Evolutionary conservation across 2,797 vertebrate species (phyloP).

Genomic region (Sebastes oblongus): DNA sequence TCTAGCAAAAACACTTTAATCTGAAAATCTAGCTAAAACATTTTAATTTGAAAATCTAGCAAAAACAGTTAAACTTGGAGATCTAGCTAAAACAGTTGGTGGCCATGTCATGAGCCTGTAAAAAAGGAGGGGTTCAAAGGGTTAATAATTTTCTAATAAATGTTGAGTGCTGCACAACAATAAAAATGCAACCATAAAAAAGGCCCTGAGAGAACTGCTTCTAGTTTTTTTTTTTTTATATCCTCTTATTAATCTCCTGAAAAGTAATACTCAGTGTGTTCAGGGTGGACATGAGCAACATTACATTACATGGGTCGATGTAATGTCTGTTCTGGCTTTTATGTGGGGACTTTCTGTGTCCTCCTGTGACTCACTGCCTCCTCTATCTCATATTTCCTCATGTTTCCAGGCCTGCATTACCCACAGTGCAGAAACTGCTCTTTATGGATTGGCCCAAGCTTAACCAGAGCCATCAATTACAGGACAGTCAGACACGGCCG

Average conservation of each 20-base stretch:
- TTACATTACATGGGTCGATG: constrained; percentile 50
- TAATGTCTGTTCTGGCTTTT: constrained; percentile 57
- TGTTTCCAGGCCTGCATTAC: constrained; percentile 60
- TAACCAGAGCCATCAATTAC: constrained; percentile 70
- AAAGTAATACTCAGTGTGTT: constrained; percentile 20
- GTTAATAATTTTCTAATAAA: not conserved
- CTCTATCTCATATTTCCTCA: constrained; percentile 66
- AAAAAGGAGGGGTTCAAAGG: not conserved
- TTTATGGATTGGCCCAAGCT: constrained; percentile 53
- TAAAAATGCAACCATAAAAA: constrained; percentile 31
- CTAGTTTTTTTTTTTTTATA: not conserved
- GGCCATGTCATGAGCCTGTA: not conserved
- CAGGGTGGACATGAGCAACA: constrained; percentile 33
- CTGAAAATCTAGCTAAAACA: too few relatives aligned
- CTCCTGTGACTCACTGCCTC: constrained; percentile 71
- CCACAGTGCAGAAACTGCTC: constrained; percentile 68
- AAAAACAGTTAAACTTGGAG: too few relatives aligned
- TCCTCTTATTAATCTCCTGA: constrained; percentile 40
- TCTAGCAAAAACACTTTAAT: not conserved
- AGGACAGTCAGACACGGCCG: constrained; percentile 45
- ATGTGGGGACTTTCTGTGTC: constrained; percentile 63
- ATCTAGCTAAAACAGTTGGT: not conserved
- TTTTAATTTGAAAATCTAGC: not conserved
- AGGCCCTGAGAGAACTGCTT: not conserved
- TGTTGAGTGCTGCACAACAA: constrained; percentile 12